Evolutionary conservation across 2,113 vertebrate species (phyloP).

Genomic region (Tupaia chinensis): DNA sequence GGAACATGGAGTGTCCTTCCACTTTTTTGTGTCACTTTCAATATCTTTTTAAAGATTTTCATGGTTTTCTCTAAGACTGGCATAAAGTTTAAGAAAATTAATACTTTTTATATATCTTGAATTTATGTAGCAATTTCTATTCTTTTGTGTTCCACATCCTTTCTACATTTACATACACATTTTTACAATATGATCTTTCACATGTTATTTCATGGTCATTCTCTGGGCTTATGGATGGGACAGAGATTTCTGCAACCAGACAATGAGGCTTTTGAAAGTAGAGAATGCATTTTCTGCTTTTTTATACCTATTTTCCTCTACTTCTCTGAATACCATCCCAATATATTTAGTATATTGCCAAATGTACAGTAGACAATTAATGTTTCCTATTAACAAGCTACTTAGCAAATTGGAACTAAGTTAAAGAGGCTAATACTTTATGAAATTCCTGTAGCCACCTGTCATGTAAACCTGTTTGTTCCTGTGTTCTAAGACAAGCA

Average conservation of each 20-base stretch:
- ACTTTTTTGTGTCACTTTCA: too few relatives aligned
- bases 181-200: neutral
- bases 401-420: neutral
- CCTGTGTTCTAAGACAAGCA: slow-evolving; percentile 80
- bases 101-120: neutral
- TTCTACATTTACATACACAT: neutral
- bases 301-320: neutral
- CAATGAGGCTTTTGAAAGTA: neutral
- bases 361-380: neutral
- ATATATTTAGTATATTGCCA: neutral
- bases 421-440: slow-evolving; percentile 76
- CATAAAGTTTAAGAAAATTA: neutral
- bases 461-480: slow-evolving; percentile 83
- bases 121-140: neutral
- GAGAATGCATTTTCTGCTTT: neutral
- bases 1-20: too few relatives aligned
- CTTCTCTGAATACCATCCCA: neutral
- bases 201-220: neutral
- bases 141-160: neutral
- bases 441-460: slow-evolving; percentile 82
- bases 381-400: slow-evolving; percentile 22
- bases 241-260: neutral
- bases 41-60: too few relatives aligned
- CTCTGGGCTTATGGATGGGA: neutral
- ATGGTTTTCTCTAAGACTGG: neutral